Percentiles rank a stretch among this genome's conserved stretches.
Evolutionary conservation across 2,113 vertebrate species (phyloP).

Genomic region (Cepphus grylle): DNA sequence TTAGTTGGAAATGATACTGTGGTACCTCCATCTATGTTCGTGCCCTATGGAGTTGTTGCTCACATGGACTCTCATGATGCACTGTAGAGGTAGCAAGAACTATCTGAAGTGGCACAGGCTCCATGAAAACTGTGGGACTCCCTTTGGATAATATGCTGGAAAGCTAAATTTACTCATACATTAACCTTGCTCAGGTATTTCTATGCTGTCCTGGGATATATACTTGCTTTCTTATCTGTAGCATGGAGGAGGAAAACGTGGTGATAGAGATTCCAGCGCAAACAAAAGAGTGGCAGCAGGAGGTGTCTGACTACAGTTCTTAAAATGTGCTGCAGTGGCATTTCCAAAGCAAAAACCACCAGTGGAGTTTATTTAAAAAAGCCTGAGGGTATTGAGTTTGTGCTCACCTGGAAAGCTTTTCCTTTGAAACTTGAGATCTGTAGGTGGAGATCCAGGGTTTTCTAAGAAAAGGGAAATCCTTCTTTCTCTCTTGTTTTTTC

Average conservation of each 20-base stretch:
- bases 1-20: neutral
- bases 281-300: neutral
- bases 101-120: neutral
- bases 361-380: neutral
- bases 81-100: neutral
- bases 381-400: neutral
- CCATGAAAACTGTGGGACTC: neutral
- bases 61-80: rapidly evolving
- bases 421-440: neutral
- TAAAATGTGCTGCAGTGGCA: neutral
- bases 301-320: neutral
- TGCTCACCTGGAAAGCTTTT: neutral
- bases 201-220: neutral
- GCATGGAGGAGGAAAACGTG: neutral
- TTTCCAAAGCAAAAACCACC: neutral
- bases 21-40: neutral
- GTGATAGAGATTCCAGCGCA: neutral
- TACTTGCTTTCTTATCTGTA: neutral
- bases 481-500: neutral
- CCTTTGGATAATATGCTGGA: neutral
- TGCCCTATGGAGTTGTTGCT: neutral
- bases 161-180: neutral
- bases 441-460: neutral
- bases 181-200: neutral
- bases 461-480: neutral